These are phyloP conservation scores for Spermophilus dauricus DNA, from an alignment of 2,113 vertebrate species.

Conservation along the genomic window DNA sequence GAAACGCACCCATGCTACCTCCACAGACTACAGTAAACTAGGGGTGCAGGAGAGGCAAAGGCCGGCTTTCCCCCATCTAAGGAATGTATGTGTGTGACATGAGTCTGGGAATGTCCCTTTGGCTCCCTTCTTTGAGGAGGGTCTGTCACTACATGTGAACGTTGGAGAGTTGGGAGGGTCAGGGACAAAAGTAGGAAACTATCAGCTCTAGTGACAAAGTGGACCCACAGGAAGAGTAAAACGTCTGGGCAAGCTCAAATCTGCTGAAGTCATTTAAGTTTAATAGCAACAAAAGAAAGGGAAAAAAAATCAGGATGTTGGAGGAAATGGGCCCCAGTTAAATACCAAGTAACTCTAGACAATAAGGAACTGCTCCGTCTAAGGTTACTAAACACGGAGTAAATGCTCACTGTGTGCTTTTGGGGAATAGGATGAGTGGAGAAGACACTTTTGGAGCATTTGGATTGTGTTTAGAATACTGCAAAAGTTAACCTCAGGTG, in stretches of 20 bases:
- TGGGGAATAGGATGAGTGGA: neutral
- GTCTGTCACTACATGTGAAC: neutral
- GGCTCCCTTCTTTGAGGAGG: conserved; percentile 53
- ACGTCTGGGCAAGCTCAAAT: neutral
- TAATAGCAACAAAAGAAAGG: neutral
- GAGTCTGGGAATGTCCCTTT: neutral
- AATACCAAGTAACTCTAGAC: neutral
- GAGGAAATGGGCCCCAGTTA: conserved; percentile 24
- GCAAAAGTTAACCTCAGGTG: conserved; percentile 20
- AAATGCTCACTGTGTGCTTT: neutral
- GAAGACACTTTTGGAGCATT: neutral
- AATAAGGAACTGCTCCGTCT: neutral
- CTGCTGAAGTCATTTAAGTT: neutral
- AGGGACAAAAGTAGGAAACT: neutral
- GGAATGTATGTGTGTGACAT: neutral
- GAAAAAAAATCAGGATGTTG: conserved; percentile 33
- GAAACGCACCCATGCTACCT: neutral
- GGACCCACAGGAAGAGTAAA: neutral
- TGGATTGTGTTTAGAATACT: neutral
- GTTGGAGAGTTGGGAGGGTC: neutral
- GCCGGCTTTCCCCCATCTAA: neutral
- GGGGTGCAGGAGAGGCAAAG: neutral
- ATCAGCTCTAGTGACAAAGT: neutral
- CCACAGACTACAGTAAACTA: neutral
- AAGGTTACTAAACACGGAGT: neutral